These are phyloP conservation scores for Furnarius figulus DNA, from an alignment of 2,113 vertebrate species.

Conservation along the genomic window DNA sequence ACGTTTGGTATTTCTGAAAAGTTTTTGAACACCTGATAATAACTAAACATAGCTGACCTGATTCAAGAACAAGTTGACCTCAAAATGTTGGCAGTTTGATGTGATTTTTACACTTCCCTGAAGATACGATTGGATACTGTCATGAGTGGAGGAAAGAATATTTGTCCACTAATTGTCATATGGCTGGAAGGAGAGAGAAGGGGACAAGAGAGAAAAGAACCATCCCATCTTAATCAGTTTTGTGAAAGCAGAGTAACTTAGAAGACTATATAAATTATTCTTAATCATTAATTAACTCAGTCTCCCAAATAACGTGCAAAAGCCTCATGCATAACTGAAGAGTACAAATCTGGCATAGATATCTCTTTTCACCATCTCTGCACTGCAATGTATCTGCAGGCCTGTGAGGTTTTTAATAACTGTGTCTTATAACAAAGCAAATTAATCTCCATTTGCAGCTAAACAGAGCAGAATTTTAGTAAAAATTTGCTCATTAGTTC, in stretches of 20 bases:
- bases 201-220: not conserved
- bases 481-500: slow-evolving; percentile 25
- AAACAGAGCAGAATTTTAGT: slow-evolving; percentile 5
- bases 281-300: not conserved
- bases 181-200: not conserved
- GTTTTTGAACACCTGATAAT: not conserved
- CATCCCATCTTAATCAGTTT: not conserved
- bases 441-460: slow-evolving; percentile 51
- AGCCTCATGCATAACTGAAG: not conserved
- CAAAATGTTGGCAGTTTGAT: not conserved
- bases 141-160: not conserved
- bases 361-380: slow-evolving; percentile 14
- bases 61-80: not conserved
- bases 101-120: not conserved
- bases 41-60: not conserved
- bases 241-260: not conserved
- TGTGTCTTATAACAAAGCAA: slow-evolving; percentile 10
- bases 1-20: not conserved
- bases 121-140: not conserved
- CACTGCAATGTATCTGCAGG: not conserved
- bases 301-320: not conserved
- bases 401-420: slow-evolving; percentile 11
- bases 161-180: not conserved
- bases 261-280: not conserved
- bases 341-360: not conserved